These are phyloP conservation scores for Escarpia spicata DNA, from an alignment of 2,888 invertebrate species.

Conservation along the genomic window DNA sequence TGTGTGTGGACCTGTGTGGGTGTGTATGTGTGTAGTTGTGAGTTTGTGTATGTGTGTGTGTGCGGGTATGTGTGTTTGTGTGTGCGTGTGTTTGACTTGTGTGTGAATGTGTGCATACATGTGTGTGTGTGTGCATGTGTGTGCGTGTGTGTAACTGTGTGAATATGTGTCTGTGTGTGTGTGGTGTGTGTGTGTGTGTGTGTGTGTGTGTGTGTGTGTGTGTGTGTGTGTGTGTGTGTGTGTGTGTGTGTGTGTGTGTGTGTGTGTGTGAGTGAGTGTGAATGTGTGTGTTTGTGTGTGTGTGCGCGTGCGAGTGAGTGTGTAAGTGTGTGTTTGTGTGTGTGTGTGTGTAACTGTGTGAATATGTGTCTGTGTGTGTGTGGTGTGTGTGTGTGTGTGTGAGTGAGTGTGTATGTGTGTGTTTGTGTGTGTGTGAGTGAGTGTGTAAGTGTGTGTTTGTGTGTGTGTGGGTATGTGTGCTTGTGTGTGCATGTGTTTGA, in stretches of 20 bases:
- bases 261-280: neutral
- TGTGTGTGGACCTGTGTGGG: neutral
- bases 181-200: neutral
- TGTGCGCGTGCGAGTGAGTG: too few species aligned
- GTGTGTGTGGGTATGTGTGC: too few species aligned
- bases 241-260: neutral
- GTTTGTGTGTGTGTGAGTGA: too few species aligned
- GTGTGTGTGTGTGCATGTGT: constrained; percentile 25
- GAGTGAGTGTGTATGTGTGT: too few species aligned
- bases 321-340: too few species aligned
- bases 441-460: too few species aligned
- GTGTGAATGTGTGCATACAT: neutral
- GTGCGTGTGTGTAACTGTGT: constrained; percentile 20
- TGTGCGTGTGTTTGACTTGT: neutral
- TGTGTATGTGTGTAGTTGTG: neutral
- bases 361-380: too few species aligned
- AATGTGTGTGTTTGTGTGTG: neutral
- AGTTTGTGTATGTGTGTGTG: neutral
- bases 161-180: constrained; percentile 19
- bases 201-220: neutral
- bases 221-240: neutral
- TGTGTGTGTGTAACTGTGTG: too few species aligned
- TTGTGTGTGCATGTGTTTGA: too few species aligned
- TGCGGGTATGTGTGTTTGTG: constrained; percentile 25
- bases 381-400: too few species aligned